Conservation (phyloP, 2,888 invertebrate genomes). For the Anthophora plumipes region DNA sequence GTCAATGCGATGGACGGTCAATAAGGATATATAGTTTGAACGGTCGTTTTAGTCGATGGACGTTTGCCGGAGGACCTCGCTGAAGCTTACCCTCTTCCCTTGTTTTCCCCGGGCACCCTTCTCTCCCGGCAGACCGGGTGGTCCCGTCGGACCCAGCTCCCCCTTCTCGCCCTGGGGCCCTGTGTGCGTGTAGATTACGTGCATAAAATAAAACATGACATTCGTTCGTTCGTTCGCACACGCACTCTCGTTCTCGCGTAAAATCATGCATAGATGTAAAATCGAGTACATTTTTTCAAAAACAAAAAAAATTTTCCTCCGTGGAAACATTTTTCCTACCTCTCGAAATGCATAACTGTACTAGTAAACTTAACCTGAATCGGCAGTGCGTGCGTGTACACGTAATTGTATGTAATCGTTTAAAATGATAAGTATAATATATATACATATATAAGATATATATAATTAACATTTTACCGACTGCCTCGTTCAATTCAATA, state of each 20-base stretch:
- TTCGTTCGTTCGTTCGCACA: conserved; percentile 43
- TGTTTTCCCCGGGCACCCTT: conserved; percentile 96
- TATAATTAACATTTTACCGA: too few relatives aligned
- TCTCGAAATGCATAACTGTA: too few relatives aligned
- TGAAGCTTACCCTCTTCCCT: conserved; percentile 95
- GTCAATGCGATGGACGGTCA: conserved; percentile 37
- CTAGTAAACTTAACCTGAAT: not conserved
- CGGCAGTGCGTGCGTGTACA: conserved; percentile 5
- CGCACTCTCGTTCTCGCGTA: conserved; percentile 40
- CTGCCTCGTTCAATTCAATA: too few relatives aligned
- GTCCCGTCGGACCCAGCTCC: conserved; percentile 91
- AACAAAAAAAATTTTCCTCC: too few relatives aligned
- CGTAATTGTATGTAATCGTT: not conserved
- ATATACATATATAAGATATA: too few relatives aligned
- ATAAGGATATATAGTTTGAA: conserved; percentile 48
- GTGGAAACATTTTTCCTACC: not conserved
- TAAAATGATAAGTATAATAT: too few relatives aligned
- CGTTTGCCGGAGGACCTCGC: conserved; percentile 81
- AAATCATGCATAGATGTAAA: conserved; percentile 12
- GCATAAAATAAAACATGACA: conserved; percentile 72
- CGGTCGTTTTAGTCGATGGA: conserved; percentile 67
- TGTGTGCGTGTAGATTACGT: conserved; percentile 77
- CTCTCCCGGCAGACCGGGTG: conserved; percentile 92
- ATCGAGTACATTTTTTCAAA: too few relatives aligned
- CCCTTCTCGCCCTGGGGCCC: conserved; percentile 91